Percentiles rank a stretch among this genome's conserved stretches.
Evolutionary conservation across 2,888 invertebrate species (phyloP).

Genomic region (Lithophane ornitopus): DNA sequence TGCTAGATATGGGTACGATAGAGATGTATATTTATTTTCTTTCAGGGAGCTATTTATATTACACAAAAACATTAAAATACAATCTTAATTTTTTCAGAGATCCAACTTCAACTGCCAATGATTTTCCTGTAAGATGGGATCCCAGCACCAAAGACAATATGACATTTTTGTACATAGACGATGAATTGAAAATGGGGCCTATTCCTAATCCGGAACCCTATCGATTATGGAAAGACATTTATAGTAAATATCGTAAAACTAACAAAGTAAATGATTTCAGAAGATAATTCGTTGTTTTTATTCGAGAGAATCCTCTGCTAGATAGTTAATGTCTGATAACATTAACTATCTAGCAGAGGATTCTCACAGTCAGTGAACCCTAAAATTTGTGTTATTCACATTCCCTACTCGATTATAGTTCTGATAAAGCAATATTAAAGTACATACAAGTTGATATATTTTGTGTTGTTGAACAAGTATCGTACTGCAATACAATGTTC

Average conservation of each 20-base stretch:
- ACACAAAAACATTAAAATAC: not conserved
- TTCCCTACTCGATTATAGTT: too few species aligned
- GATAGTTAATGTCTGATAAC: too few species aligned
- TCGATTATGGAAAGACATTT: conserved; percentile 67
- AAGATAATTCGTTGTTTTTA: conserved; percentile 14
- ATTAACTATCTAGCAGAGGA: too few species aligned
- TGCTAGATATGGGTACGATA: conserved; percentile 78
- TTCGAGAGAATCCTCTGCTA: not conserved
- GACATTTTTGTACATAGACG: conserved; percentile 66
- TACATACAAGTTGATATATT: not conserved
- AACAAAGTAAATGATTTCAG: conserved; percentile 46
- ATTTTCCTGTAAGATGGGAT: conserved; percentile 57
- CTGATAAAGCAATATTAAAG: not conserved
- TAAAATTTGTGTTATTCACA: not conserved
- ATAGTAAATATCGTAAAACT: conserved; percentile 64
- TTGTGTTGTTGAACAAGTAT: not conserved
- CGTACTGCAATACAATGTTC: not conserved
- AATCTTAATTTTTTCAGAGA: conserved; percentile 43
- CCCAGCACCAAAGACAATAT: conserved; percentile 64
- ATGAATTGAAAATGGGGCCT: conserved; percentile 66
- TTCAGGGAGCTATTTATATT: not conserved
- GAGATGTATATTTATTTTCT: not conserved
- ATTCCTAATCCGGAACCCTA: conserved; percentile 63
- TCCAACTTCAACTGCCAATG: conserved; percentile 41
- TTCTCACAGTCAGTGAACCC: not conserved